Evolutionary conservation across 2,797 vertebrate genomes (phyloP), one percentile per base, ranked within the genome.

Genomic region (Anabas testudineus): DNA sequence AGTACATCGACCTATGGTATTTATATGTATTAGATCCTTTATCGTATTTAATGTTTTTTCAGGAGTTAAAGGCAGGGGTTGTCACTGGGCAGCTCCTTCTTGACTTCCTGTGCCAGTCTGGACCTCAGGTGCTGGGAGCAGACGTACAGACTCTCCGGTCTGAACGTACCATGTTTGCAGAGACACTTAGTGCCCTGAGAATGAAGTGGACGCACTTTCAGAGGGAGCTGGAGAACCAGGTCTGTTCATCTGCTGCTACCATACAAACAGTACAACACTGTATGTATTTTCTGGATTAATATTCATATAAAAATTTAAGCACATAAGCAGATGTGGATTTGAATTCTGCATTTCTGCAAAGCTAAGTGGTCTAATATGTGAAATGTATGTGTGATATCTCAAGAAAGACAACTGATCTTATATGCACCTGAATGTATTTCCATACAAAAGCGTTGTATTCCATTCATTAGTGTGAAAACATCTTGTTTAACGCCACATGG

Each of bases 41-140:
- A 15, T 15, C 2, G 1, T 18, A 1, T 66, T 15, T 22, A 2
- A 16, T 9, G 3, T 42, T 22, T 85, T 19, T 51, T 49, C 56
- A 99, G 97, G 95, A 81, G 49, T 90, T 93, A 36, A 92, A 93
- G 82, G 91, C 91, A 77, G 95, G 95, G 74, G 57, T 95, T 88
- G 88, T 83, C 81, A 93, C 90, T 0, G 94, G 93, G 42, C 96
- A 97, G 71, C 92, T 92, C 67, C 87, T 93, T 7, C 90, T 97
- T 0, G 96, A 98, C 63, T 95, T 94, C 76, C 93, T 99, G 74
- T 96, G 95, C 86, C 95, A 97, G 90, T 94, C 95, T 0, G 83
- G 94, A 19, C 93, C 95, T 70, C 95, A 92, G 82, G 90, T 90
- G 59, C 88, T 87, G 41, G 91, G 78, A 36, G 90, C 88, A 0